Base-by-base conservation (phyloP, 2,113 vertebrate genomes). In the Chaetodon trifascialis region DNA sequence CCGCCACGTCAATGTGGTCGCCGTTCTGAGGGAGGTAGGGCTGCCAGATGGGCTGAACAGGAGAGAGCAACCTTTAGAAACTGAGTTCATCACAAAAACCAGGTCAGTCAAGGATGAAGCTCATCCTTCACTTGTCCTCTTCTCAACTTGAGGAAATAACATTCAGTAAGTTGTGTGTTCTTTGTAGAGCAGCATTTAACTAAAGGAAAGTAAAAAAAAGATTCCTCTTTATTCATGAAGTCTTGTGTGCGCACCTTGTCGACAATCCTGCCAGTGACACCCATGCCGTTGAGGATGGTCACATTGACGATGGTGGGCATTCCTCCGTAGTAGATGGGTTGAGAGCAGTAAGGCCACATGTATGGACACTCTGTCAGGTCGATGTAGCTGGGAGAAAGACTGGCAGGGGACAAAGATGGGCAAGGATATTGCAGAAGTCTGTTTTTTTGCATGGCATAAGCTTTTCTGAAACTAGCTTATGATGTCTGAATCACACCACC, bases 291-390 rank as follows among this genome's bases (percentile, higher is more conserved):
- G 21, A 99, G 97, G 80, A 99, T 98, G 17, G 98, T 99, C 75
- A 99, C 96, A 59, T 99, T 99, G 80, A 99, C 96, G 34, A 99
- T 97, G 11, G 98, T 97, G 63, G 98, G 98, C 98, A 99, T 99
- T 51, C 98, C 98, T 82, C 98, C 98, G 0, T 99, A 99, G 94
- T 99, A 99, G 91, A 99, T 98, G 76, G 98, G 98, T 93, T 99
- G 98, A 59, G 98, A 99, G 93, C 98, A 99, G 93, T 99, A 99
- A 7, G 98, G 98, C 98, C 98, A 99, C 98, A 99, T 99, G 94
- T 99, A 99, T 0, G 98, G 98, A 89, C 97, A 98, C 93, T 99
- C 98, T 0, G 98, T 99, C 81, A 99, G 94, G 88, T 99, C 98
- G 40, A 99, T 96, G 92, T 99, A 99, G 94, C 98, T 99, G 46